These are phyloP conservation scores for Empis stercorea DNA, from an alignment of 2,888 invertebrate species.

Conservation along the genomic window DNA sequence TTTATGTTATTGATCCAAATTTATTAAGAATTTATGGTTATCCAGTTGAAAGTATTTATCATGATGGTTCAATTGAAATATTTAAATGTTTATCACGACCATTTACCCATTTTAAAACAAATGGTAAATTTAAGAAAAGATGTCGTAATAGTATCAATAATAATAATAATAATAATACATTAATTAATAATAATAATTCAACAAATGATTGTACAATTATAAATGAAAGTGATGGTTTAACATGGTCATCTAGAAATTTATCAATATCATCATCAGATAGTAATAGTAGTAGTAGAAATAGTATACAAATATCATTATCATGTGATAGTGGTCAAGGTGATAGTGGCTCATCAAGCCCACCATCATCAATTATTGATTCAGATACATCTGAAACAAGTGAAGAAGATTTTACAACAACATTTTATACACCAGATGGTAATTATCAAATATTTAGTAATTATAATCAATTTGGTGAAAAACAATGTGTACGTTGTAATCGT, in stretches of 20 bases:
- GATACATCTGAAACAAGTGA: slow-evolving; percentile 30
- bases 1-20: slow-evolving; percentile 48
- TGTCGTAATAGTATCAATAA: not conserved
- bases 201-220: slow-evolving; percentile 15
- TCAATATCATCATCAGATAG: slow-evolving; percentile 38
- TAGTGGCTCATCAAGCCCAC: slow-evolving; percentile 41
- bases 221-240: slow-evolving; percentile 25
- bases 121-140: not conserved
- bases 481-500: slow-evolving; percentile 60
- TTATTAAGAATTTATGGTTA: slow-evolving; percentile 56
- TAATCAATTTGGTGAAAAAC: slow-evolving; percentile 37
- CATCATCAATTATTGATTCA: slow-evolving; percentile 44
- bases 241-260: slow-evolving; percentile 5
- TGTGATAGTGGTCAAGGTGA: slow-evolving; percentile 43
- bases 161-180: not conserved
- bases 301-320: slow-evolving; percentile 38
- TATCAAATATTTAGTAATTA: slow-evolving; percentile 18
- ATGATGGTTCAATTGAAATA: slow-evolving; percentile 49
- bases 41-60: slow-evolving; percentile 50
- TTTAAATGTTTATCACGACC: slow-evolving; percentile 45
- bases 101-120: slow-evolving; percentile 16
- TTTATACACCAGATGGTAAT: slow-evolving; percentile 28
- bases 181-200: not conserved
- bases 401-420: slow-evolving; percentile 15
- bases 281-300: slow-evolving; percentile 41